phyloP scores from a whole-genome alignment of 2,888 invertebrate genomes.

The Diarsia dahlii region DNA sequence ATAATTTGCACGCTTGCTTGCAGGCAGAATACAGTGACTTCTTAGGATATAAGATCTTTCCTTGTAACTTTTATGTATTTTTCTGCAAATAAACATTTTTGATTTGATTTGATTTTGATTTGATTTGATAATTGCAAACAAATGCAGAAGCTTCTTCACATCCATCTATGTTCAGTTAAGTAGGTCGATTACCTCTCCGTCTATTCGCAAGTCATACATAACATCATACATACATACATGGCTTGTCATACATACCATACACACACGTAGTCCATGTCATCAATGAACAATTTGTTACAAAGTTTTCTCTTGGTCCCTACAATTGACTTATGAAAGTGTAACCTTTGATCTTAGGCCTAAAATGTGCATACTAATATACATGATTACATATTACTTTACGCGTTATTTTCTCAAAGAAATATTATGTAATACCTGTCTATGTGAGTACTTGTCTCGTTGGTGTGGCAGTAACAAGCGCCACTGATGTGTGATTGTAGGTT shows the following conservation, averaged over 20 bases:
- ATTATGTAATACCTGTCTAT: background rate
- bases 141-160: background rate
- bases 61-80: no score
- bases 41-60: no score
- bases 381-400: constrained; percentile 33
- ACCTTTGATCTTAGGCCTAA: constrained; percentile 33
- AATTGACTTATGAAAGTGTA: constrained; percentile 48
- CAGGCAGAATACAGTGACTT: no score
- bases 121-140: no score
- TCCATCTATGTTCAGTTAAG: constrained; percentile 6
- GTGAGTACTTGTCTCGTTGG: background rate
- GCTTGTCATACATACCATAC: constrained; percentile 3
- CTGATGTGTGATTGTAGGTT: background rate
- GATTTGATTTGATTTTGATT: no score
- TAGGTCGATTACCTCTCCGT: constrained; percentile 35
- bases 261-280: constrained; percentile 16
- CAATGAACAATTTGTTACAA: constrained; percentile 42
- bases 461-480: background rate
- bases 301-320: constrained; percentile 33
- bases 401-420: constrained; percentile 34
- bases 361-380: constrained; percentile 14
- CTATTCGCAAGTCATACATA: constrained; percentile 18
- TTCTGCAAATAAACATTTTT: no score
- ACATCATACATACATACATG: background rate
- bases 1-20: no score